Percentiles rank a stretch among this genome's conserved stretches.
Conservation (phyloP, 2,888 invertebrate species). For the Drosophila glabriapex region DNA sequence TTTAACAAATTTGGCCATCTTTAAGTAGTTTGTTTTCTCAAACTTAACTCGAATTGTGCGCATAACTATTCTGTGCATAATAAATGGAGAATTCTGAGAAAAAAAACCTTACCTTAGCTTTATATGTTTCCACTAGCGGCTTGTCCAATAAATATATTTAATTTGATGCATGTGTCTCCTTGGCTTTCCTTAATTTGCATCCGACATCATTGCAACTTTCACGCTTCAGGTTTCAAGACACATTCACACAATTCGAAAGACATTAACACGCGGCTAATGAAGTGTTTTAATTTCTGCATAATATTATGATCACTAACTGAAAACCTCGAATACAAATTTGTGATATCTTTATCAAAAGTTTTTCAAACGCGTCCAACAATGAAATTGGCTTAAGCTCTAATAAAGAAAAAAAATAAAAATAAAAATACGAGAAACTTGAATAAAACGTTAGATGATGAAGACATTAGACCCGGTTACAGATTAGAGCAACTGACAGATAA, state of each 20-base stretch:
- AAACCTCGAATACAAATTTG: slow-evolving; percentile 41
- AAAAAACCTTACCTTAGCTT: not conserved
- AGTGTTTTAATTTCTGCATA: slow-evolving; percentile 69
- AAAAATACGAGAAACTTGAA: slow-evolving; percentile 18
- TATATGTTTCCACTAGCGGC: not conserved
- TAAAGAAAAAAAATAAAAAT: not conserved
- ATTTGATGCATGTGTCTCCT: not conserved
- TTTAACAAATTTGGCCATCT: not conserved
- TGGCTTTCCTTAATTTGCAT: slow-evolving; percentile 18
- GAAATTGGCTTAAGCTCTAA: slow-evolving; percentile 45
- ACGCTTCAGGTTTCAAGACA: slow-evolving; percentile 41
- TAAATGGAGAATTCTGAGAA: not conserved
- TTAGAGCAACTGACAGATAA: slow-evolving; percentile 33
- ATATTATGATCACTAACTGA: slow-evolving; percentile 54
- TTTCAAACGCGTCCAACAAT: slow-evolving; percentile 14
- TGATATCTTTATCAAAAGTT: slow-evolving; percentile 55
- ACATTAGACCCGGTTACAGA: slow-evolving; percentile 56
- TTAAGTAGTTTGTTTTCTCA: not conserved
- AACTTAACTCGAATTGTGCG: not conserved
- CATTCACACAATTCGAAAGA: slow-evolving; percentile 14
- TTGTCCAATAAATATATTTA: not conserved
- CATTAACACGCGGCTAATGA: slow-evolving; percentile 72
- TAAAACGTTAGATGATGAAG: slow-evolving; percentile 53
- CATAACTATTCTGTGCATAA: not conserved
- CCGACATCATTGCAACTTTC: slow-evolving; percentile 60